Evolutionary conservation across 2,888 invertebrate genomes (phyloP).

Genomic region (Nebria salina): DNA sequence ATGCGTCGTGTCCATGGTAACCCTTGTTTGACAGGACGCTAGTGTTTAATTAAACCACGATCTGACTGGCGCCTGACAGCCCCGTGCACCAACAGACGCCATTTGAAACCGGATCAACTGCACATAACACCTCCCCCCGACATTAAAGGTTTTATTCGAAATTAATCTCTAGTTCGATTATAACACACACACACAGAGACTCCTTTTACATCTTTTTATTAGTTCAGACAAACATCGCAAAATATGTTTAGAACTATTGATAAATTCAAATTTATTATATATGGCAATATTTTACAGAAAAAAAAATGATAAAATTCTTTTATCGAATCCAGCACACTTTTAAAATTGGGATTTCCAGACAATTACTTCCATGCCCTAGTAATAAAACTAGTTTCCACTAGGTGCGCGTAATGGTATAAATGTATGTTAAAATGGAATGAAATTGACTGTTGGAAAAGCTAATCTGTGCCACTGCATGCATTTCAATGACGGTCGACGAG

Average conservation of each 20-base stretch:
- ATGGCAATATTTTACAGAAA: too few relatives aligned
- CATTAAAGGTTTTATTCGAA: background rate
- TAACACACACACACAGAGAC: background rate
- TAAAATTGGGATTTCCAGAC: background rate
- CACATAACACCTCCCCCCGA: background rate
- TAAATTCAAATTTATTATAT: too few relatives aligned
- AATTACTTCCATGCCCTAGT: background rate
- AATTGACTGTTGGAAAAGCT: background rate
- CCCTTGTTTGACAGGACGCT: slow-evolving; percentile 12
- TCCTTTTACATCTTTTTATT: background rate
- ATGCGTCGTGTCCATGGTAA: background rate
- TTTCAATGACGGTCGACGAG: background rate
- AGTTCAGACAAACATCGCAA: too few relatives aligned
- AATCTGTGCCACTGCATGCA: background rate
- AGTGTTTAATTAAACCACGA: slow-evolving; percentile 37
- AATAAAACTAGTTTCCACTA: background rate
- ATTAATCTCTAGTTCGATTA: background rate
- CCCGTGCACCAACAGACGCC: background rate
- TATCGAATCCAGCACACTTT: background rate
- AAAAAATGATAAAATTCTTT: background rate
- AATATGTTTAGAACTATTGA: too few relatives aligned
- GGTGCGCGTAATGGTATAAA: background rate
- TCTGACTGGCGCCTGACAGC: slow-evolving; percentile 35
- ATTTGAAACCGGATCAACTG: background rate
- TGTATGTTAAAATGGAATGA: background rate